phyloP scores from a whole-genome alignment of 2,113 vertebrate species.

The Rhabdornis inornatus region DNA sequence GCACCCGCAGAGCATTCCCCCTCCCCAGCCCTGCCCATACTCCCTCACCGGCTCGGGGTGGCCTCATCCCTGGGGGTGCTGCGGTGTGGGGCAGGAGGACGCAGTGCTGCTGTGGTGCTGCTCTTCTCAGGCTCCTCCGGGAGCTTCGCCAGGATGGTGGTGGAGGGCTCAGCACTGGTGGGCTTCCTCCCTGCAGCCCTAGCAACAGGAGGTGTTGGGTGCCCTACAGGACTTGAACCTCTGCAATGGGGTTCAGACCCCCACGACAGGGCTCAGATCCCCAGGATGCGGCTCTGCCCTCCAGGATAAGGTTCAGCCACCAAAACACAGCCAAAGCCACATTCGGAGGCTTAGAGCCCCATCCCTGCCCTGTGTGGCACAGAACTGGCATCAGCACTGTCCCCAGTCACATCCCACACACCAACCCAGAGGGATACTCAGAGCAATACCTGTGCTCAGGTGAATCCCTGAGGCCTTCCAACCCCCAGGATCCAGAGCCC shows the following conservation, averaged over 20 bases:
- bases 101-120: background rate
- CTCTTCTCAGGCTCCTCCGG: constrained; percentile 84
- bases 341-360: accelerated
- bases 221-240: too few species aligned
- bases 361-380: background rate
- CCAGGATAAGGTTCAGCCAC: accelerated
- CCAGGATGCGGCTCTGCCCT: background rate
- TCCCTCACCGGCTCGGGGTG: constrained; percentile 73
- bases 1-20: background rate
- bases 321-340: background rate
- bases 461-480: accelerated
- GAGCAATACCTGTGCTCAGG: background rate
- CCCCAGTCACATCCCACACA: background rate
- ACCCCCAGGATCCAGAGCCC: accelerated
- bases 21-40: background rate
- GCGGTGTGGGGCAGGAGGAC: constrained; percentile 67
- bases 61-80: constrained; percentile 75
- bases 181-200: constrained; percentile 81
- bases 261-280: background rate
- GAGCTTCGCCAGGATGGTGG: constrained; percentile 71
- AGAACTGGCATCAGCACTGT: background rate
- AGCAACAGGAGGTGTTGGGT: background rate
- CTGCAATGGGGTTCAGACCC: accelerated
- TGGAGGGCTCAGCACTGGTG: constrained; percentile 15
- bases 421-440: background rate